These are phyloP conservation scores for Sparus aurata DNA, from an alignment of 2,797 vertebrate genomes.

Conservation along the genomic window DNA sequence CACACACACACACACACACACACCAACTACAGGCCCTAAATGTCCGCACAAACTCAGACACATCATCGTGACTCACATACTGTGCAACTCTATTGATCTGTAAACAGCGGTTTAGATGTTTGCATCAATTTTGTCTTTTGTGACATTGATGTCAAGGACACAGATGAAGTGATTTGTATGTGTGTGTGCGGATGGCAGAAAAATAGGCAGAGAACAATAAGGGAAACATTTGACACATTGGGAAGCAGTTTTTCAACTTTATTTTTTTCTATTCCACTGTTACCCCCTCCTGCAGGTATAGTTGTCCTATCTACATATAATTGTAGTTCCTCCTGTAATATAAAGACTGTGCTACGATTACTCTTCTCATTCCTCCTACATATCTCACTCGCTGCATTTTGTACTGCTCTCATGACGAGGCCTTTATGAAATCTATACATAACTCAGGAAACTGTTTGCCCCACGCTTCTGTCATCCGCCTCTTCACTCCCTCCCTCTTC, in stretches of 20 bases:
- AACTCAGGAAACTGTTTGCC: constrained; percentile 44
- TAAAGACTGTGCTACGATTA: constrained; percentile 14
- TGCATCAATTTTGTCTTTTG: constrained; percentile 14
- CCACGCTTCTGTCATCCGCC: constrained; percentile 39
- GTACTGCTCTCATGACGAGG: constrained; percentile 35
- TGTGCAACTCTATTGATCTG: constrained; percentile 1
- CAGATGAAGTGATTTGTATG: not conserved
- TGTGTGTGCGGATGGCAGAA: constrained; percentile 8
- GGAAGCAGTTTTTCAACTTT: not conserved
- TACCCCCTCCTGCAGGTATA: not conserved
- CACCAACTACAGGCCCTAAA: not conserved
- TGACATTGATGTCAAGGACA: constrained; percentile 44
- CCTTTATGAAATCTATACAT: constrained; percentile 46
- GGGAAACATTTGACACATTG: not conserved
- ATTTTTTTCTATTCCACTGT: not conserved
- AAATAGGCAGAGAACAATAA: not conserved
- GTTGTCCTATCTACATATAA: constrained; percentile 2
- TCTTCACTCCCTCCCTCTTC: constrained; percentile 28
- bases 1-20: too few species aligned
- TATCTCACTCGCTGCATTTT: constrained; percentile 32
- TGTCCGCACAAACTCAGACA: not conserved
- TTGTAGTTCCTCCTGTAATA: constrained; percentile 27
- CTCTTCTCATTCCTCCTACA: constrained; percentile 26
- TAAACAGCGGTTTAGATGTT: constrained; percentile 4
- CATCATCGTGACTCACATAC: not conserved